phyloP scores from a whole-genome alignment of 2,888 invertebrate genomes.

The Aromia moschata region DNA sequence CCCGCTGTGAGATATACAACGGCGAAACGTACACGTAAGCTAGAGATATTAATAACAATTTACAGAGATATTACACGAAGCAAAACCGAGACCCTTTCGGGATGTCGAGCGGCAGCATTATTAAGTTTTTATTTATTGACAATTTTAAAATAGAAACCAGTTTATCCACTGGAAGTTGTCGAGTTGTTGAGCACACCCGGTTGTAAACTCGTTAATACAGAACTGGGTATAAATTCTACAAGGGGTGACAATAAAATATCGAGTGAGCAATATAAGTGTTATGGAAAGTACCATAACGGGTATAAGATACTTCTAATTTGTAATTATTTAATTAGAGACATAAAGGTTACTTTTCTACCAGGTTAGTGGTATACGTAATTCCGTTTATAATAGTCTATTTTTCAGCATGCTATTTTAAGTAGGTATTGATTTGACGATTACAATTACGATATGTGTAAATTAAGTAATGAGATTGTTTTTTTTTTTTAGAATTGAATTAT shows the following conservation, averaged over 20 bases:
- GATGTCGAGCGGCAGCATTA: conserved; percentile 9
- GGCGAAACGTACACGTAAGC: not conserved
- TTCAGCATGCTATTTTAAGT: too few relatives aligned
- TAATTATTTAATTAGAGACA: too few relatives aligned
- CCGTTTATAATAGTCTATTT: too few relatives aligned
- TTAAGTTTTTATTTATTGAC: conserved; percentile 20
- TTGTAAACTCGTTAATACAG: not conserved
- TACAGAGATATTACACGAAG: conserved; percentile 6
- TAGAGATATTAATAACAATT: conserved; percentile 3
- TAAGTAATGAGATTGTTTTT: too few relatives aligned
- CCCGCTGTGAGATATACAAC: conserved; percentile 6
- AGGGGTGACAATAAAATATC: conserved; percentile 5
- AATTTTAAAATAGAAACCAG: conserved; percentile 21
- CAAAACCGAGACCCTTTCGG: not conserved
- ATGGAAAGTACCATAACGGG: too few relatives aligned
- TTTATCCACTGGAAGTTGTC: conserved; percentile 8
- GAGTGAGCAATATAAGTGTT: too few relatives aligned
- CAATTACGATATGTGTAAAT: too few relatives aligned
- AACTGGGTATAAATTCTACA: not conserved
- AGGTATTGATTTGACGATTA: too few relatives aligned
- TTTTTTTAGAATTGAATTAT: too few relatives aligned
- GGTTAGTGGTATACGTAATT: too few relatives aligned
- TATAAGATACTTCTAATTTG: too few relatives aligned
- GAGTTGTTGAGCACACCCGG: conserved; percentile 25
- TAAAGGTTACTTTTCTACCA: too few relatives aligned